Percentiles rank a stretch among this genome's conserved stretches.
These are phyloP conservation scores for Acanthurus tractus DNA, from an alignment of 2,797 vertebrate species.

Conservation along the genomic window DNA sequence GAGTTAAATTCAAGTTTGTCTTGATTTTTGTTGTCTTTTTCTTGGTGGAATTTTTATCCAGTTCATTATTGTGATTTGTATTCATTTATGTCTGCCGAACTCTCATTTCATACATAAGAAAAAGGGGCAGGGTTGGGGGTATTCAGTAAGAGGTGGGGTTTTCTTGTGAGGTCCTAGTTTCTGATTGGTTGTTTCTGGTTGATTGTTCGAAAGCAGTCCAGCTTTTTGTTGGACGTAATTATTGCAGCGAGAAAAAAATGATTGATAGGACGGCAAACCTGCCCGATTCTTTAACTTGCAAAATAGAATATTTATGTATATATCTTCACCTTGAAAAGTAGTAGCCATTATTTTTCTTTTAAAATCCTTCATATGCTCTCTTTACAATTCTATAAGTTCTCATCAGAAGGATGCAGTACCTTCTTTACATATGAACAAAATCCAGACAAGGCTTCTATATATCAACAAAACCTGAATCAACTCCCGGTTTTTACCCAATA, in stretches of 20 bases:
- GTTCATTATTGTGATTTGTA: not conserved
- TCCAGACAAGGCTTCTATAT: conserved; percentile 95
- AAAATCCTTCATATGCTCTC: conserved; percentile 83
- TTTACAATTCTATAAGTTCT: conserved; percentile 83
- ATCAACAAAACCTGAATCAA: conserved; percentile 78
- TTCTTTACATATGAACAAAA: conserved; percentile 87
- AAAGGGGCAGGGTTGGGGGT: conserved; percentile 40
- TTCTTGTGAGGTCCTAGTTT: conserved; percentile 72
- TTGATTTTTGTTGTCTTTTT: conserved; percentile 6
- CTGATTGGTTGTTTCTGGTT: conserved; percentile 73
- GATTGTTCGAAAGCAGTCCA: conserved; percentile 87
- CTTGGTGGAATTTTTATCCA: conserved; percentile 11
- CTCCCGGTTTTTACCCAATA: conserved; percentile 78
- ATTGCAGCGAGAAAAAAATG: conserved; percentile 84
- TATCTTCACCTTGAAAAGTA: conserved; percentile 88
- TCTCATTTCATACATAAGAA: conserved; percentile 29
- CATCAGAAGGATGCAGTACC: conserved; percentile 73
- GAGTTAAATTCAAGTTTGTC: conserved; percentile 39
- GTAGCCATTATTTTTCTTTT: conserved; percentile 77
- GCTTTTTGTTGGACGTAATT: conserved; percentile 76
- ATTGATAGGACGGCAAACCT: conserved; percentile 81
- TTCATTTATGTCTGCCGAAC: conserved; percentile 40
- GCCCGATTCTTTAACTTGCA: conserved; percentile 80
- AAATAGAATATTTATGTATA: conserved; percentile 89
- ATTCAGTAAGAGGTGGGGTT: conserved; percentile 45